A percentile compares a stretch with the other conserved stretches of the same genome.
phyloP scores from a whole-genome alignment of 1,140 invertebrate species.

The Aphaenogaster rudis region DNA sequence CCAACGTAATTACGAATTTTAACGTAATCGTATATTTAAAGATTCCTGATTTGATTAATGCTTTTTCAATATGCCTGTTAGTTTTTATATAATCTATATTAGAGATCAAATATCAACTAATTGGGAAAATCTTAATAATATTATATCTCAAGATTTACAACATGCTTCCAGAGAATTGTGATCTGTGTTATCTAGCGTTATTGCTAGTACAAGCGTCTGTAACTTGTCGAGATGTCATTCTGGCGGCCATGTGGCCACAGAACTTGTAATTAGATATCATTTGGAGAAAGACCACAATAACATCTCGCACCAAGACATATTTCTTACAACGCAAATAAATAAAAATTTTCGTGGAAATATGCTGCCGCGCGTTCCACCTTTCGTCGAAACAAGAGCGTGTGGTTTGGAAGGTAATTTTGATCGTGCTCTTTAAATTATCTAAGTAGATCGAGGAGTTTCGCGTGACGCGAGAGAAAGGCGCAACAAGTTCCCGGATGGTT shows the following conservation, averaged over 20 bases:
- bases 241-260: conserved; percentile 17
- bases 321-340: neutral
- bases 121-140: neutral
- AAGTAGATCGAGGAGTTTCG: neutral
- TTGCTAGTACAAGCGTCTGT: neutral
- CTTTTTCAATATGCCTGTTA: neutral
- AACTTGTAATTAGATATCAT: conserved; percentile 24
- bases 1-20: neutral
- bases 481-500: conserved; percentile 2
- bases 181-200: neutral
- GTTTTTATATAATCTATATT: neutral
- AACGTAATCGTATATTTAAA: neutral
- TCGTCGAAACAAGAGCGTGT: neutral
- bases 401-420: neutral
- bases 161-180: neutral
- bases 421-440: neutral
- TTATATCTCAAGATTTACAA: neutral
- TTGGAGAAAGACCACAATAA: neutral
- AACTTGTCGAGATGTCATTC: neutral
- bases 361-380: neutral
- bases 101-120: conserved; percentile 5
- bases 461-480: neutral
- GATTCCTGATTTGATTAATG: neutral
- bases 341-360: neutral
- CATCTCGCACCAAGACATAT: neutral